A percentile compares a stretch with the other conserved stretches of the same genome.
phyloP scores from a whole-genome alignment of 2,797 vertebrate species.

The Sebastes cheni region DNA sequence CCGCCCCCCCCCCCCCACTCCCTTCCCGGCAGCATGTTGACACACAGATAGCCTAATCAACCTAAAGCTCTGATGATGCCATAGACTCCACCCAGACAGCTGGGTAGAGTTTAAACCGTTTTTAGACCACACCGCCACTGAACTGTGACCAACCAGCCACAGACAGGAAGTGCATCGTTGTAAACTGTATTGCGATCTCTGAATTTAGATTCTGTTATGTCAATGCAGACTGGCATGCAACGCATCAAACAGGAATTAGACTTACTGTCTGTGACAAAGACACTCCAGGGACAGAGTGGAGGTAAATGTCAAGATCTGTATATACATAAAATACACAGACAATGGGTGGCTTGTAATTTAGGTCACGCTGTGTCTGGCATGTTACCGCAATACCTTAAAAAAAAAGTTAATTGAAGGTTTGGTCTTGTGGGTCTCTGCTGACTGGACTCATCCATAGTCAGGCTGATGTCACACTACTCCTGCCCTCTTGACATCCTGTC shows the following conservation, averaged over 20 bases:
- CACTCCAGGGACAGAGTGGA: slow-evolving; percentile 7
- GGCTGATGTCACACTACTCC: background rate
- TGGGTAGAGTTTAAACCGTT: slow-evolving; percentile 9
- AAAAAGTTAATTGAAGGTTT: slow-evolving; percentile 53
- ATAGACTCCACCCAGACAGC: slow-evolving; percentile 21
- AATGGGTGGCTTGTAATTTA: slow-evolving; percentile 46
- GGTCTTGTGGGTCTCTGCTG: slow-evolving; percentile 7
- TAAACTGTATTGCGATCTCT: background rate
- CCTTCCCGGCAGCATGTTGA: background rate
- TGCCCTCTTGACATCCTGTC: background rate
- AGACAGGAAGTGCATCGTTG: background rate
- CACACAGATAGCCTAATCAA: slow-evolving; percentile 39
- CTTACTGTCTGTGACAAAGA: slow-evolving; percentile 13
- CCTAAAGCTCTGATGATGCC: slow-evolving; percentile 15
- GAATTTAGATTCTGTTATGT: background rate
- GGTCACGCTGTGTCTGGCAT: slow-evolving; percentile 37
- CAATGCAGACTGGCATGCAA: background rate
- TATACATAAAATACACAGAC: slow-evolving; percentile 38
- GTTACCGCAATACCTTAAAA: slow-evolving; percentile 32
- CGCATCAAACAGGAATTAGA: background rate
- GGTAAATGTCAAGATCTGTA: slow-evolving; percentile 24
- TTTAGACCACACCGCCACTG: background rate
- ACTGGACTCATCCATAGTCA: slow-evolving; percentile 1
- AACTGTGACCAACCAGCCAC: background rate
- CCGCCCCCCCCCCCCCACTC: background rate